Conservation (phyloP, 2,888 invertebrate species). For the Thecophora atra region DNA sequence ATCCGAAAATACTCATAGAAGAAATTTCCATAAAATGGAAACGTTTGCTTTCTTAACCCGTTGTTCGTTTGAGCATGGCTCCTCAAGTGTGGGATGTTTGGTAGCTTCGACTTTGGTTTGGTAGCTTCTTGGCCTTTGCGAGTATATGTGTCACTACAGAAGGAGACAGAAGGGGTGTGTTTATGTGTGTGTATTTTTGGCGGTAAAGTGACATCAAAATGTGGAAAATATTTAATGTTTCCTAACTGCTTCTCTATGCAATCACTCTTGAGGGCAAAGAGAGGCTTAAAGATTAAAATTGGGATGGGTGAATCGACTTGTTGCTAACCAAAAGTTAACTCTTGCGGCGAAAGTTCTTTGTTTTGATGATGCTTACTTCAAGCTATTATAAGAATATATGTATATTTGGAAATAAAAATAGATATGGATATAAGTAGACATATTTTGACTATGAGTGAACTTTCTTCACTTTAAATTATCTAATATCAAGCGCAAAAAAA, state of each 20-base stretch:
- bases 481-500: no score
- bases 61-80: conserved; percentile 29
- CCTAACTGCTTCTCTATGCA: conserved; percentile 20
- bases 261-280: neutral
- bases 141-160: neutral
- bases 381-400: no score
- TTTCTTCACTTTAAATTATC: no score
- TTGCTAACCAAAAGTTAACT: conserved; percentile 4
- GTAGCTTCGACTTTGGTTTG: neutral
- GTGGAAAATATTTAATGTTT: conserved; percentile 37
- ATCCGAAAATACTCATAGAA: neutral
- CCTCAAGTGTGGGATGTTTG: neutral
- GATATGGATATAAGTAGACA: no score
- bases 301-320: neutral
- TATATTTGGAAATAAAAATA: no score
- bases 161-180: neutral
- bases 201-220: conserved; percentile 35
- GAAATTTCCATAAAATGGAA: conserved; percentile 52
- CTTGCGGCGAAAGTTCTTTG: no score
- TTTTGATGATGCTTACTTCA: no score
- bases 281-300: neutral
- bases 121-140: neutral
- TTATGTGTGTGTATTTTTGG: conserved; percentile 17
- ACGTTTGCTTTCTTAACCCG: conserved; percentile 47
- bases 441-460: no score